Base-by-base conservation (phyloP, 1,140 invertebrate species). In the Drosophila ambigua region DNA sequence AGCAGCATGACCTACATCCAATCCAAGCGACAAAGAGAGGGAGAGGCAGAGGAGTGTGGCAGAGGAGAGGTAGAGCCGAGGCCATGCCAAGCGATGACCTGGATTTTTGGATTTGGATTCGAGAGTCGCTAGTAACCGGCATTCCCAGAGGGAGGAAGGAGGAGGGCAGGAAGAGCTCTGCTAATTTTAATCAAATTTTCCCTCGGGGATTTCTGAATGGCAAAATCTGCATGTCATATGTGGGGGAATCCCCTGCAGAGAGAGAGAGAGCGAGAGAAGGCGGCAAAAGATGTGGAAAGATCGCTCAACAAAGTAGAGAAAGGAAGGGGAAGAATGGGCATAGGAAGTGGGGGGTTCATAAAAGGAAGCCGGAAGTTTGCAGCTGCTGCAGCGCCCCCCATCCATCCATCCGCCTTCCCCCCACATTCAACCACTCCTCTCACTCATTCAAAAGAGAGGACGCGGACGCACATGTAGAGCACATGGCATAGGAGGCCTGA, bases 151-250 rank as follows among this genome's bases (percentile, higher is more conserved):
- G 16, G 15, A 49, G 9, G 5, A 16, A n/a, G 9, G 3, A 11
- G 35, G 8, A 31, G 20, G 15, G 15, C 4, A 26, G 23, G 39
- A 23, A 43, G 23, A 48, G 41, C 41, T 41, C 49, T 54, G 73
- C 77, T 87, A 81, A 87, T 87, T 85, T 74, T 66, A 78, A 85
- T 85, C 74, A 87, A 82, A 87, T 87, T 74, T 72, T 39, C 48
- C 53, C 63, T 51, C 63, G 73, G 77, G 53, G 44, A 65, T 35
- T 69, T 67, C 55, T 28, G 24, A 49, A 31, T 35, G 35, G 39
- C 26, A 15, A 49, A 53, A 72, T 74, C 65, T 75, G 69, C 60
- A 64, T 77, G 69, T 69, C 49, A 57, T 69, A 65, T 69, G 68
- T 69, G 64, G 24, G 31, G n/a, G 7, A 41, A 46, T 35, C 66